A percentile compares a stretch with the other conserved stretches of the same genome.
Evolutionary conservation across 2,797 vertebrate genomes (phyloP).

Genomic region (Coreius guichenoti): DNA sequence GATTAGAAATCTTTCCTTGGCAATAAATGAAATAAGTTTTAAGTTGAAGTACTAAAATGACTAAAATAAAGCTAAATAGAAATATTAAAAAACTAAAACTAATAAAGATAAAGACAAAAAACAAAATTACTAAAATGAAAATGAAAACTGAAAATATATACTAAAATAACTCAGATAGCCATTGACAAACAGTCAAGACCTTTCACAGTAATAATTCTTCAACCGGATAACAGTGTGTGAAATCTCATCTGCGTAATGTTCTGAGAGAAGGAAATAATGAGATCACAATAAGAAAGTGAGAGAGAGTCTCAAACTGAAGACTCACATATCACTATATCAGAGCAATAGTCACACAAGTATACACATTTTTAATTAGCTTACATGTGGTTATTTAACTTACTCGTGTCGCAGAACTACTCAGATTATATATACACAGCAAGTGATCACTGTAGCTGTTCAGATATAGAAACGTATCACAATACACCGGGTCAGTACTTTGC

Average conservation of each 20-base stretch:
- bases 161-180: not conserved
- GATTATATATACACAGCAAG: not conserved
- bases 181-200: slow-evolving; percentile 19
- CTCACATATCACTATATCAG: slow-evolving; percentile 51
- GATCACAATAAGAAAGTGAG: slow-evolving; percentile 46
- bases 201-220: slow-evolving; percentile 34
- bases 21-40: not conserved
- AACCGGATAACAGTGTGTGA: slow-evolving; percentile 31
- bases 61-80: not conserved
- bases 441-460: not conserved
- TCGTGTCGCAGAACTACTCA: not conserved
- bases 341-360: not conserved
- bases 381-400: slow-evolving; percentile 7
- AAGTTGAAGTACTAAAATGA: not conserved
- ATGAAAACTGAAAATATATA: not conserved
- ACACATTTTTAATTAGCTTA: not conserved
- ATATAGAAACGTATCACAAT: not conserved
- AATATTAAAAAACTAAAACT: not conserved
- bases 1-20: not conserved
- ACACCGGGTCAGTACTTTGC: not conserved
- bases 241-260: slow-evolving; percentile 50
- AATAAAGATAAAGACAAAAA: not conserved
- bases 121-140: not conserved
- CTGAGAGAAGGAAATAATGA: slow-evolving; percentile 42
- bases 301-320: slow-evolving; percentile 13